Conservation (phyloP, 2,113 vertebrate genomes). For the Pedetes capensis region DNA sequence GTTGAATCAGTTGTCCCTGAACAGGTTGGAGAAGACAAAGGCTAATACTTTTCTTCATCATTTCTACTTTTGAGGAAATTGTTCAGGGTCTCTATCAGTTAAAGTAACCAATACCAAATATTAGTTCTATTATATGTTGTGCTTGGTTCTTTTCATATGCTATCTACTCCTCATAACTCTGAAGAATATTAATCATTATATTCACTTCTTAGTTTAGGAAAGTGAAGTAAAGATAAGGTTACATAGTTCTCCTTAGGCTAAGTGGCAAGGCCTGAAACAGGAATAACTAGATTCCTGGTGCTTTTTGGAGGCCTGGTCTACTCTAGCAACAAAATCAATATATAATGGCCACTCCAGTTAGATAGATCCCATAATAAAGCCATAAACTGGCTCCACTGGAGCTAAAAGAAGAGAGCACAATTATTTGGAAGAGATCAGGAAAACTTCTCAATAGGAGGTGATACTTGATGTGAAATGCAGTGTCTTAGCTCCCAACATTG, state of each 20-base stretch:
- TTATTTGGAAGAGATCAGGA: background rate
- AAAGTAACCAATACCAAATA: background rate
- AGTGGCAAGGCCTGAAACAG: background rate
- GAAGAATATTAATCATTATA: background rate
- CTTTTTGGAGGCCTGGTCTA: background rate
- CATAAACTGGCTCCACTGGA: background rate
- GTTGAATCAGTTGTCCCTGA: background rate
- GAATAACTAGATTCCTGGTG: background rate
- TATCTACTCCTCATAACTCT: background rate
- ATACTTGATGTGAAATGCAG: background rate
- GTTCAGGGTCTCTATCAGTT: background rate
- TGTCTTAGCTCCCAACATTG: background rate
- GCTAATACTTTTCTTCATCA: background rate
- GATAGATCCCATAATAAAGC: background rate
- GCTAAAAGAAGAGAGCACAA: background rate
- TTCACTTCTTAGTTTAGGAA: background rate
- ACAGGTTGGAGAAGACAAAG: background rate
- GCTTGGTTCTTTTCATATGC: background rate
- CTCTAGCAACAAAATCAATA: background rate
- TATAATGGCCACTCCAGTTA: background rate
- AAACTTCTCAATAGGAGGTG: background rate
- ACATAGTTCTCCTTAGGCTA: background rate
- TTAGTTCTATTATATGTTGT: background rate
- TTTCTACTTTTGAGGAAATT: background rate
- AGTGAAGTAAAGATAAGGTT: constrained; percentile 8